Evolutionary conservation across 2,888 invertebrate species (phyloP), one percentile per base, ranked within the genome.

Genomic region (Luffia ferchaultella): DNA sequence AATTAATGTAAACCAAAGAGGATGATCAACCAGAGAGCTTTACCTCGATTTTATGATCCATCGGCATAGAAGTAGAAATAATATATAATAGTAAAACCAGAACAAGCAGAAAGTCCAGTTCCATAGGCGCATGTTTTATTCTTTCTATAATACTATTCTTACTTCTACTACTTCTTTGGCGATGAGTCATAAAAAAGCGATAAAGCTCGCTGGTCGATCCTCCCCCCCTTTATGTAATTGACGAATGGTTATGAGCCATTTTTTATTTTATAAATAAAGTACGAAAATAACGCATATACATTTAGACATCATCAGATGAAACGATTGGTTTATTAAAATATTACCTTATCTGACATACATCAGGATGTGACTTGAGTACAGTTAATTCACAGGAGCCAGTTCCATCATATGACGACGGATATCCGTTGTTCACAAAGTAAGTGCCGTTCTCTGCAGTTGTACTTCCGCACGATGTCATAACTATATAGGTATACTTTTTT

Each of bases 341-440:
- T 43, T 70, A 92, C 92, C 93, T 90, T 63, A 93, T 87, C 67
- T 96, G 95, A 60, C 95, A 95, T 16, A 95, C 89, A 60, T 93
- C 91, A 0, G 90, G 88, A 64, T 90, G 89, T 1, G 89, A 74
- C 68, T 95, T 95, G 47, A 91, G 70, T 9, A 96, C 83, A 0
- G 93, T 94, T 2, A 95, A 86, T 65, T 95, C 95, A 61, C 95
- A 96, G 18, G 94, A 94, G 0, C 92, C 92, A 0, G 92, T 92
- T 0, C 89, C 90, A 58, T 95, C 93, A 62, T 88, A 93, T 0
- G 69, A 52, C 1, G 78, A 70, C 0, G 95, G 95, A 72, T 93
- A 93, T 54, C 92, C 92, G 1, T 87, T 86, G 70, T 95, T 94
- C 1, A 94, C 93, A 68, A 96, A 96, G 63, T 94, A 93, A 0